Conservation (phyloP, 53 echinoderm and acorn worm genomes). For the Echinarachnius parma region DNA sequence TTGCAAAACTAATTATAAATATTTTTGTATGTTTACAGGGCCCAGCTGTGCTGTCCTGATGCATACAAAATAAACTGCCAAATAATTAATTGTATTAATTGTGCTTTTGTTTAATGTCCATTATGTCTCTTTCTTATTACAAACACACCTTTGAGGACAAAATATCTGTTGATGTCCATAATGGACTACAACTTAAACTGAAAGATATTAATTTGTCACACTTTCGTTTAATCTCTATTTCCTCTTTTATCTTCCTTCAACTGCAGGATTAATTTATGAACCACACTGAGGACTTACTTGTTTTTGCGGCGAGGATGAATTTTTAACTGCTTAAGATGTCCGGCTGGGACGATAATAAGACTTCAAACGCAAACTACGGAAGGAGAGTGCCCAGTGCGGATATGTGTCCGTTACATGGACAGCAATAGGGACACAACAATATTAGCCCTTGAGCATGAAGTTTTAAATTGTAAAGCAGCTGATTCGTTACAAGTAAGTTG, state of each 20-base stretch:
- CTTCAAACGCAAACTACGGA: slow-evolving; percentile 93
- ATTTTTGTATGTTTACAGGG: no score
- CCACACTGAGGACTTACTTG: slow-evolving; percentile 74
- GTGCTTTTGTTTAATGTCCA: no score
- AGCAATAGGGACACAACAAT: slow-evolving; percentile 30
- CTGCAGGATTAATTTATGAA: slow-evolving; percentile 78
- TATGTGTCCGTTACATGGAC: slow-evolving; percentile 93
- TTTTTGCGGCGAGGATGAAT: slow-evolving; percentile 90
- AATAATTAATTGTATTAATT: no score
- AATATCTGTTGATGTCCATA: no score
- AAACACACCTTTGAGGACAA: no score
- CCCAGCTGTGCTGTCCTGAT: no score
- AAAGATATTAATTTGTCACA: background rate
- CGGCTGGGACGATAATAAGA: slow-evolving; percentile 64
- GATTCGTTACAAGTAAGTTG: slow-evolving; percentile 70
- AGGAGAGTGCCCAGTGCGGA: slow-evolving; percentile 68
- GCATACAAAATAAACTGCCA: no score
- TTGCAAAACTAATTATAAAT: no score
- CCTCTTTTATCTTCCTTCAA: slow-evolving; percentile 7
- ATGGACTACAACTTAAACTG: background rate
- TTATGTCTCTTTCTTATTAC: no score
- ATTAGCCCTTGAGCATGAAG: slow-evolving; percentile 42
- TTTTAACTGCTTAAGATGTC: slow-evolving; percentile 82
- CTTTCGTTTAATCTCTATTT: background rate
- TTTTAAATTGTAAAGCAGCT: slow-evolving; percentile 79